Evolutionary conservation across 2,113 vertebrate species (phyloP).

Genomic region (Dipodomys merriami): DNA sequence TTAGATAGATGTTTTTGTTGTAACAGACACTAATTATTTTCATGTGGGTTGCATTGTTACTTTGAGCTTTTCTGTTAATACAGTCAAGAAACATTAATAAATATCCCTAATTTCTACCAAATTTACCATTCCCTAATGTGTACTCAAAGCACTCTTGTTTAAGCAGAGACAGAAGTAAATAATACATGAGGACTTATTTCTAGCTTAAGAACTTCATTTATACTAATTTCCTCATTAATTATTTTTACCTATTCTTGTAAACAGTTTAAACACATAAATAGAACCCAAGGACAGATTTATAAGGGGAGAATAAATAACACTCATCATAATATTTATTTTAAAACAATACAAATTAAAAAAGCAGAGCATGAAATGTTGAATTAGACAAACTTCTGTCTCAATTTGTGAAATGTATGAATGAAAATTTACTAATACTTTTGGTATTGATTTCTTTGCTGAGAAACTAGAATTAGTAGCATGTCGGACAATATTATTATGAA

Average conservation of each 20-base stretch:
- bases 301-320: neutral
- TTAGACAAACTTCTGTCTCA: neutral
- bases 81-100: neutral
- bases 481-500: neutral
- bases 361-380: neutral
- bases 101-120: neutral
- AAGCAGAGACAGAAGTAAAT: neutral
- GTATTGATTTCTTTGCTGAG: neutral
- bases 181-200: neutral
- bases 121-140: neutral
- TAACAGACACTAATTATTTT: neutral
- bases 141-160: constrained; percentile 8
- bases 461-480: neutral
- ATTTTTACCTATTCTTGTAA: neutral
- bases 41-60: neutral
- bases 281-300: neutral
- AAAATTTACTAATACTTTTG: neutral
- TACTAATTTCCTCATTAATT: neutral
- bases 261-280: neutral
- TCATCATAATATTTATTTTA: neutral
- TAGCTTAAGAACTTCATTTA: neutral
- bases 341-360: neutral
- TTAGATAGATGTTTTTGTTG: neutral
- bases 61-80: neutral
- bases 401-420: neutral